phyloP scores from a whole-genome alignment of 2,797 vertebrate species.

The Oreonectes daqikongensis region DNA sequence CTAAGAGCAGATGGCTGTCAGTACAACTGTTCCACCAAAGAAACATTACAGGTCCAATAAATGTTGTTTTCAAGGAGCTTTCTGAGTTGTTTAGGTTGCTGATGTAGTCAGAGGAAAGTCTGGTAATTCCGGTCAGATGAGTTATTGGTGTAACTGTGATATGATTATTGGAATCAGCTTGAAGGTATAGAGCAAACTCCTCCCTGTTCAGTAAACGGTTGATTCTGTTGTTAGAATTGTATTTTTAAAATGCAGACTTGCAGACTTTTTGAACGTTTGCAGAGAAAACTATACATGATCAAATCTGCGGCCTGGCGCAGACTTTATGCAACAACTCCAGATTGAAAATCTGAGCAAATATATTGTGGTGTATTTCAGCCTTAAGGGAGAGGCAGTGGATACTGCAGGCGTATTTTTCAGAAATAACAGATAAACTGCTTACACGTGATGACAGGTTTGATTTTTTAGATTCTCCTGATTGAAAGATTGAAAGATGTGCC shows the following conservation, averaged over 20 bases:
- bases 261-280: no score
- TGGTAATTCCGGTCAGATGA: not conserved
- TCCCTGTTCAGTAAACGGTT: not conserved
- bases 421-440: not conserved
- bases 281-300: no score
- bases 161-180: not conserved
- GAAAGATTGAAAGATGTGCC: not conserved
- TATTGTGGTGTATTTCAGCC: no score
- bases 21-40: not conserved
- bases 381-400: not conserved
- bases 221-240: not conserved
- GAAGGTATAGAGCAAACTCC: not conserved
- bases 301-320: no score
- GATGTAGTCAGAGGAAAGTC: not conserved
- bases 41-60: not conserved
- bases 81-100: not conserved
- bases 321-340: no score
- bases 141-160: not conserved
- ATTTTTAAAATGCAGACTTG: no score
- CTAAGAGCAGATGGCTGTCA: not conserved
- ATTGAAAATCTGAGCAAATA: no score
- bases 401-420: not conserved
- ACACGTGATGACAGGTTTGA: not conserved
- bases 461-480: not conserved
- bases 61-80: not conserved